These are phyloP conservation scores for Oryzias celebensis DNA, from an alignment of 2,113 vertebrate species.

Conservation along the genomic window DNA sequence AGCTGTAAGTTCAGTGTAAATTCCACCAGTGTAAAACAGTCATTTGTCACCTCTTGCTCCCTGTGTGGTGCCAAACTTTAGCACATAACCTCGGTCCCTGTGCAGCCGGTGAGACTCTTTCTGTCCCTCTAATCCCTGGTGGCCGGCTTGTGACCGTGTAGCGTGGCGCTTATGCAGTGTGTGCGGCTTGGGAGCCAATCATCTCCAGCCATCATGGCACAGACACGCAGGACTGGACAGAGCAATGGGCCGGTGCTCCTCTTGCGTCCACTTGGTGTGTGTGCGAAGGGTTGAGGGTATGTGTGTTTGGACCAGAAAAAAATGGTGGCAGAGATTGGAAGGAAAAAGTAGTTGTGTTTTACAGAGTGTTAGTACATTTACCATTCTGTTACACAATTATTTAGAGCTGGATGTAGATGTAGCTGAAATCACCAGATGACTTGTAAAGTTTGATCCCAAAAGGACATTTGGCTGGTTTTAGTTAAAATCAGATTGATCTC, in stretches of 20 bases:
- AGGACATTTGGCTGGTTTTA: neutral
- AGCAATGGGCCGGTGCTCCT: constrained; percentile 67
- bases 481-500: no score
- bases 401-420: constrained; percentile 6
- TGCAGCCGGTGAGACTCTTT: constrained; percentile 51
- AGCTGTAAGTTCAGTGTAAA: constrained; percentile 17
- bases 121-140: constrained; percentile 70
- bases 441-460: constrained; percentile 18
- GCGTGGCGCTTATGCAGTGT: constrained; percentile 60
- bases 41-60: constrained; percentile 43
- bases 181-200: constrained; percentile 69
- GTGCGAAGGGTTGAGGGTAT: constrained; percentile 18
- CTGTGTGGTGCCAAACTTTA: constrained; percentile 45
- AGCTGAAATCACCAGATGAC: constrained; percentile 8
- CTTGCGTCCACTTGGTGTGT: constrained; percentile 34
- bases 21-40: constrained; percentile 37
- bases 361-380: constrained; percentile 21
- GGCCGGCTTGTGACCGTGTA: constrained; percentile 69
- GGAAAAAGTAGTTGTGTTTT: constrained; percentile 37
- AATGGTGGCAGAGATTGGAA: constrained; percentile 7
- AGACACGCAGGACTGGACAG: constrained; percentile 76
- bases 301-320: constrained; percentile 8
- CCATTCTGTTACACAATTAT: constrained; percentile 4
- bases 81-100: constrained; percentile 31
- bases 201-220: constrained; percentile 76